Evolutionary conservation across 2,113 vertebrate species (phyloP).

Genomic region (Gallinago jamesoni): DNA sequence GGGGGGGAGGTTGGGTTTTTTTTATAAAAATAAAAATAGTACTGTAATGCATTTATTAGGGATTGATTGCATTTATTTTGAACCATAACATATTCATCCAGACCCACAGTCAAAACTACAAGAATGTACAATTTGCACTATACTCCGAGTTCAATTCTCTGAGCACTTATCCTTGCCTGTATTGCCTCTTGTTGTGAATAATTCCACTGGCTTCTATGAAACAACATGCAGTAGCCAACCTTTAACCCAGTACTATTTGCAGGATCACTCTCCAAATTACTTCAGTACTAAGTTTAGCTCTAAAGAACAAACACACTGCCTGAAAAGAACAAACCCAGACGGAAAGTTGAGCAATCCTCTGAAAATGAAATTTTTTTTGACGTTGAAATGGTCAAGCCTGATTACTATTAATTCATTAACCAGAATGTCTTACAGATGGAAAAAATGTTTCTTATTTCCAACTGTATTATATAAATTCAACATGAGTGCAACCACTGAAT

Average conservation of each 20-base stretch:
- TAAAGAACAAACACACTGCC: background rate
- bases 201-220: background rate
- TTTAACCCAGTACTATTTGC: background rate
- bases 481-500: background rate
- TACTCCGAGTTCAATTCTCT: background rate
- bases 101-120: background rate
- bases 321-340: background rate
- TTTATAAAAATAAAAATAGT: background rate
- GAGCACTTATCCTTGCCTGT: background rate
- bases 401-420: background rate
- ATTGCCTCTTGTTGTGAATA: background rate
- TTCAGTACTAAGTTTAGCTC: background rate
- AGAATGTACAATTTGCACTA: background rate
- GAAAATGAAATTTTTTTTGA: background rate
- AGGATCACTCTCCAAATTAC: background rate
- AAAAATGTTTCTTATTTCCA: background rate
- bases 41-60: slow-evolving; percentile 17
- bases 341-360: background rate
- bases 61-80: slow-evolving; percentile 39
- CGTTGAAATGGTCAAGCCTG: background rate
- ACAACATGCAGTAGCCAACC: background rate
- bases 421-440: background rate
- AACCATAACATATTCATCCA: background rate
- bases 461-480: background rate
- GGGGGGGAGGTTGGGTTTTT: background rate